Evolutionary conservation across 1,140 invertebrate genomes (phyloP), one percentile per base, ranked within the genome.

Genomic region (Euura lappo): DNA sequence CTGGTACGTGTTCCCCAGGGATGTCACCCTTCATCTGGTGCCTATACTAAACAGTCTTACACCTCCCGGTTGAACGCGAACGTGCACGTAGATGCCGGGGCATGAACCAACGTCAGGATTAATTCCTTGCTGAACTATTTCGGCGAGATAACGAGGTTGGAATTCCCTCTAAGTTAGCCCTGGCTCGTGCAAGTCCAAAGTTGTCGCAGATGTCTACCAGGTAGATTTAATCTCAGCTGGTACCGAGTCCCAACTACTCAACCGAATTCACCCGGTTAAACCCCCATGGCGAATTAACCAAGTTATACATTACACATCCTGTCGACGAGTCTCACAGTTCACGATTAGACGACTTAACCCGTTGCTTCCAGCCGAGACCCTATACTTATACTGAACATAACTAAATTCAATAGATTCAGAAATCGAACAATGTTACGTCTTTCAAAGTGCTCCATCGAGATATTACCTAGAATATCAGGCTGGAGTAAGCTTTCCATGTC

Each of bases 91-190:
- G 28, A 28, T 28, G 28, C 28, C 28, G 28, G 28, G 28, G 28
- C 28, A 28, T 28, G 28, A 28, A 1, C 28, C 28, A 60, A 60
- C 51, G 51, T 6, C 51, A 1, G 51, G 51, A 60, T 60, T n/a
- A 60, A 60, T 60, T 60, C 51, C 51, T 60, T 60, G 51, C 51
- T n/a, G 51, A 60, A 60, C 51, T 60, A 60, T 60, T 60, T 60
- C 51, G 51, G 51, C 51, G 51, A 60, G 51, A 60, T 60, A 60
- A 60, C 51, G 51, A 60, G 2, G 51, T 60, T 6, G 51, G 51
- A 60, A 60, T 60, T 60, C 51, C 6, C 51, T 60, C 51, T 3
- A 60, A 60, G 51, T 60, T 60, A 60, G 51, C 51, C 51, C 13
- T n/a, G 51, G 3, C 51, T 60, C 8, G 3, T 60, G 51, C 51